Percentiles rank a stretch among this genome's conserved stretches.
Evolutionary conservation across 2,797 vertebrate species (phyloP).

Genomic region (Gobio occitaniae): DNA sequence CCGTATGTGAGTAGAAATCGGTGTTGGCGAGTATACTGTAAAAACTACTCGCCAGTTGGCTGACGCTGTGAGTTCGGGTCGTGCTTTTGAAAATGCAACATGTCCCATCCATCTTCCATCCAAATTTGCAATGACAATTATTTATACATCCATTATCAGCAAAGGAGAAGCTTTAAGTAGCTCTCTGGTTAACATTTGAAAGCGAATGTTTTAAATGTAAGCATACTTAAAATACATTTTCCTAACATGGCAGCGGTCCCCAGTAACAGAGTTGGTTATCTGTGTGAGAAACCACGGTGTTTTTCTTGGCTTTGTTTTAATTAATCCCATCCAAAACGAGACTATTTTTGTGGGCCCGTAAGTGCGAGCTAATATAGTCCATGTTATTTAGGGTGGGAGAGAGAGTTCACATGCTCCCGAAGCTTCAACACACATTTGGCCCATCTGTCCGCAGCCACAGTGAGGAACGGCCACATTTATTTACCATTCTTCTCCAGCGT

Average conservation of each 20-base stretch:
- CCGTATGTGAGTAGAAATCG: neutral
- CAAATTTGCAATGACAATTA: neutral
- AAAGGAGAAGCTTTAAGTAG: neutral
- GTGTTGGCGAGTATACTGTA: neutral
- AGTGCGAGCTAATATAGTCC: conserved; percentile 37
- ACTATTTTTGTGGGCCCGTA: conserved; percentile 27
- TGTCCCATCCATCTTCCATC: neutral
- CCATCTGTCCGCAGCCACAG: conserved; percentile 4
- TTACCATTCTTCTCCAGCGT: conserved; percentile 30
- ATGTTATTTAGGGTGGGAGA: conserved; percentile 27
- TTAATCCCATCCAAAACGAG: conserved; percentile 35
- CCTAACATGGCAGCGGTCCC: conserved; percentile 1
- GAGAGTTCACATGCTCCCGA: conserved; percentile 17
- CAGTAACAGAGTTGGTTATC: conserved; percentile 6
- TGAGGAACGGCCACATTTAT: conserved; percentile 34
- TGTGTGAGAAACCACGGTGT: conserved; percentile 3
- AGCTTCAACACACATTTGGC: conserved; percentile 32
- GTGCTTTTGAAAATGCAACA: neutral
- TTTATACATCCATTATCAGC: neutral
- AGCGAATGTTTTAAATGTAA: neutral
- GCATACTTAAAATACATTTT: conserved; percentile 12
- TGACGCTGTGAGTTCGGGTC: neutral
- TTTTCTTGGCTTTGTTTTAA: conserved; percentile 32
- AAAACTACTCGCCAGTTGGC: neutral
- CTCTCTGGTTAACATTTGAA: neutral